Base-by-base conservation (phyloP, 2,113 vertebrate species). In the Merops nubicus region DNA sequence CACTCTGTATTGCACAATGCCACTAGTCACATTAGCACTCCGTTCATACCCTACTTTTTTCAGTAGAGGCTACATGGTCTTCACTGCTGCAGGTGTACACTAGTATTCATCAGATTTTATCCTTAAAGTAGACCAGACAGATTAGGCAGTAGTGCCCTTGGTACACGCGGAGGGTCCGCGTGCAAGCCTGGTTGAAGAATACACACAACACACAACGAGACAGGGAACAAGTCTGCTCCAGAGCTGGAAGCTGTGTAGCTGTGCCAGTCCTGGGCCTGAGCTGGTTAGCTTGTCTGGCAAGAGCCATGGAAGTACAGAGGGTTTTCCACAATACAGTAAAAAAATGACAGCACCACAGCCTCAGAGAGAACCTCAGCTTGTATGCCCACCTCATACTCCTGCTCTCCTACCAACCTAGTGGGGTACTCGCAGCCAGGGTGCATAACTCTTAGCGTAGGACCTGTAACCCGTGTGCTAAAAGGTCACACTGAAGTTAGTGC, bases 151-250 rank as follows among this genome's bases (percentile, higher is more conserved):
- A 54, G 31, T 78, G 62, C 54, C 42, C 29, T 36, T 64, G 21
- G 51, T 56, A 72, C 6, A 18, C 0, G 2, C 1, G 5, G 7
- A 38, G 26, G 84, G 43, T 3, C 51, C 12, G 15, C 0, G 0
- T n/a, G 75, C 21, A 62, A 33, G 16, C 16, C 43, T 45, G 36
- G 56, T 15, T 33, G 22, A 67, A 79, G 57, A 62, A 29, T 25
- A 75, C 5, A 20, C 11, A 60, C 11, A 40, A 26, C 15, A 15
- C 7, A 80, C 11, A 42, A 36, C 5, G 15, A 48, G 53, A 53
- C 31, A 28, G 53, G 11, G 42, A 63, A 34, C 22, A 47, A 53
- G 53, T 16, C 22, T 53, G 48, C 26, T 48, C 31, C 54, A 89
- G 60, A 79, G 25, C n/a, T 74, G 56, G 50, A 79, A 74, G n/a